Evolutionary conservation across 2,113 vertebrate species (phyloP).

Genomic region (Hypomesus transpacificus): DNA sequence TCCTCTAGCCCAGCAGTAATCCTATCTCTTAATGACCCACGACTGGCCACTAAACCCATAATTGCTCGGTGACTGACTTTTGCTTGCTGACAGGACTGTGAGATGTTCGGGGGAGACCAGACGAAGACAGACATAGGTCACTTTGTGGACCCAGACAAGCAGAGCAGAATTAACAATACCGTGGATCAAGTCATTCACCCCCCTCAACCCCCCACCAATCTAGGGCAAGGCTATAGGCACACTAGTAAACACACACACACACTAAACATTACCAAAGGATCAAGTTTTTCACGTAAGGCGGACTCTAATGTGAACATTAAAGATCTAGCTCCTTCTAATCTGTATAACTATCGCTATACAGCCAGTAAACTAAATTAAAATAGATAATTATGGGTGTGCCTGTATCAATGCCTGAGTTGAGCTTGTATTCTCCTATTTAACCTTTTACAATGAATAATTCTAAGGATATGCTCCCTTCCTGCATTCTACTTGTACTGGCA

Average conservation of each 20-base stretch:
- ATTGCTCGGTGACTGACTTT: conserved; percentile 46
- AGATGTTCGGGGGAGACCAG: conserved; percentile 31
- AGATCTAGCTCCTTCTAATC: too few species aligned
- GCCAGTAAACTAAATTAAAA: too few species aligned
- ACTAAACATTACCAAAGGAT: background rate
- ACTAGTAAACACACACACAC: conserved; percentile 2
- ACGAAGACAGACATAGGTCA: conserved; percentile 48
- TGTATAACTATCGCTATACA: too few species aligned
- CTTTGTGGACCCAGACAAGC: conserved; percentile 44
- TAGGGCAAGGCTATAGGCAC: conserved; percentile 33
- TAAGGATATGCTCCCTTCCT: too few species aligned
- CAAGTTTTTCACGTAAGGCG: conserved; percentile 1
- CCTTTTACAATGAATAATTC: too few species aligned
- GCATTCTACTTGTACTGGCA: too few species aligned
- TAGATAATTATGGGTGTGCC: too few species aligned
- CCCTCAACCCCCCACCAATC: conserved; percentile 48
- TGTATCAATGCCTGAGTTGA: too few species aligned
- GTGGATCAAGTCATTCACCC: conserved; percentile 52
- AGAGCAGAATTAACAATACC: conserved; percentile 56
- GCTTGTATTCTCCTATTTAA: too few species aligned
- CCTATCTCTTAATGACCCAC: conserved; percentile 53
- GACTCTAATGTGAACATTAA: background rate
- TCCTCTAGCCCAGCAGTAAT: conserved; percentile 53
- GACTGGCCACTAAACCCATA: conserved; percentile 42
- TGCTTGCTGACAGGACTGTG: conserved; percentile 35